Base-by-base conservation (phyloP, 92 coral and sea anemone genomes). In the Montipora capitata region DNA sequence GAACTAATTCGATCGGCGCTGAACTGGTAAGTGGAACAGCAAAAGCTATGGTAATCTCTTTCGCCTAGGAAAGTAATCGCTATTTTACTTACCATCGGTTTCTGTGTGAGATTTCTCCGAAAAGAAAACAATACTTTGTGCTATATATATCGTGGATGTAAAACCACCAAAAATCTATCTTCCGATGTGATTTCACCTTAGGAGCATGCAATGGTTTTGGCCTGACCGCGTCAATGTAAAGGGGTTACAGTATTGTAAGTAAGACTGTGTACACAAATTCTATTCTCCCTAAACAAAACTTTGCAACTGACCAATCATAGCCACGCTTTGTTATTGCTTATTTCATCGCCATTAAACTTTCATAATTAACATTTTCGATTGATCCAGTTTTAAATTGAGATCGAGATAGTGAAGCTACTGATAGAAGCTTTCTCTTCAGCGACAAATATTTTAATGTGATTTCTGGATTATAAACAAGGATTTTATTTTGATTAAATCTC, bases 341-440 rank as follows among this genome's bases (percentile, higher is more conserved):
- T 82, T 71, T 72, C 68, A 71, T 72, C 5, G 2, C 43, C 67
- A 72, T 72, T 72, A 82, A 72, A 82, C 8, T 82, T 70, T 70
- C 78, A 57, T 82, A 38, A 71, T 71, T 82, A 40, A 51, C 66
- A 48, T 68, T 52, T 57, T 20, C 4, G 45, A 27, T 70, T 41
- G 6, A 4, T 54, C 61, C 61, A 3, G 57, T 14, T 44, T 14
- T 12, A 5, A 72, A 20, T 0, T 51, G 35, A 72, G 12, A 18
- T 45, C 27, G 12, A 13, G 13, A 38, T 35, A 68, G 44, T 10
- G 6, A 10, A 48, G 52, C 52, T 48, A 5, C 10, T 48, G 6
- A 5, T 10, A 48, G 10, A 48, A 5, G 52, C 52, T 5, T 44
- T 65, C 45, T 66, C 49, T 27, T 12, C 58, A 12, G 13, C 54